These are phyloP conservation scores for Craterocephalus amniculus DNA, from an alignment of 2,797 vertebrate species.

Conservation along the genomic window DNA sequence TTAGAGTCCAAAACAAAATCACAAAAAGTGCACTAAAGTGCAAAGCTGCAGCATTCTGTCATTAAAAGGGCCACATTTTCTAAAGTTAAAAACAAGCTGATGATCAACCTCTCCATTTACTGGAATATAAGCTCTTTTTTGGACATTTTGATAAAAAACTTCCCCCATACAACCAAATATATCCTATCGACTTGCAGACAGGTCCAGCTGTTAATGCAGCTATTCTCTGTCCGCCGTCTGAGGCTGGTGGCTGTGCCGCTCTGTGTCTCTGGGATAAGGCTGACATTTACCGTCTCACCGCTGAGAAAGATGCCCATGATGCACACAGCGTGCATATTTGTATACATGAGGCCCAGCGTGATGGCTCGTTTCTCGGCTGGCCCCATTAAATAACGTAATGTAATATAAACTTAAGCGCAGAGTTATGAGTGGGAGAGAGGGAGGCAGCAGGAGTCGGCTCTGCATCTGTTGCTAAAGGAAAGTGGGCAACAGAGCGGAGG, in stretches of 20 bases:
- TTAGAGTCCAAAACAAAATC: background rate
- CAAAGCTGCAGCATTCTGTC: background rate
- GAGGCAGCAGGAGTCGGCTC: slow-evolving; percentile 41
- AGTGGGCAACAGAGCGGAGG: slow-evolving; percentile 28
- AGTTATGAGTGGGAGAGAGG: slow-evolving; percentile 13
- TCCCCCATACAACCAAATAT: slow-evolving; percentile 35
- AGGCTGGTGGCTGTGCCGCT: slow-evolving; percentile 38
- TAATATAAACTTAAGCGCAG: slow-evolving; percentile 48
- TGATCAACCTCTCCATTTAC: background rate
- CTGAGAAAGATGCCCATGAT: slow-evolving; percentile 41
- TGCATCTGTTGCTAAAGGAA: slow-evolving; percentile 39
- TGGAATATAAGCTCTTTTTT: background rate
- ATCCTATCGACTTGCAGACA: slow-evolving; percentile 51
- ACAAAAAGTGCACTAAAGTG: background rate
- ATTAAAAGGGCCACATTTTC: background rate
- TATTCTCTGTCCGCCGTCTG: slow-evolving; percentile 55
- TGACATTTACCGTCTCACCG: slow-evolving; percentile 60
- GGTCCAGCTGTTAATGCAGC: slow-evolving; percentile 62
- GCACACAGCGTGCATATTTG: slow-evolving; percentile 21
- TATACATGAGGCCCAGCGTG: slow-evolving; percentile 20
- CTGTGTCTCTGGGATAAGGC: slow-evolving; percentile 58
- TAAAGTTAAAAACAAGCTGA: background rate
- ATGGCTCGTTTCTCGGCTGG: slow-evolving; percentile 51
- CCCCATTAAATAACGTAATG: slow-evolving; percentile 65
- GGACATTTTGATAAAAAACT: slow-evolving; percentile 41